These are phyloP conservation scores for Pelecanus crispus DNA, from an alignment of 2,113 vertebrate species.

Conservation along the genomic window DNA sequence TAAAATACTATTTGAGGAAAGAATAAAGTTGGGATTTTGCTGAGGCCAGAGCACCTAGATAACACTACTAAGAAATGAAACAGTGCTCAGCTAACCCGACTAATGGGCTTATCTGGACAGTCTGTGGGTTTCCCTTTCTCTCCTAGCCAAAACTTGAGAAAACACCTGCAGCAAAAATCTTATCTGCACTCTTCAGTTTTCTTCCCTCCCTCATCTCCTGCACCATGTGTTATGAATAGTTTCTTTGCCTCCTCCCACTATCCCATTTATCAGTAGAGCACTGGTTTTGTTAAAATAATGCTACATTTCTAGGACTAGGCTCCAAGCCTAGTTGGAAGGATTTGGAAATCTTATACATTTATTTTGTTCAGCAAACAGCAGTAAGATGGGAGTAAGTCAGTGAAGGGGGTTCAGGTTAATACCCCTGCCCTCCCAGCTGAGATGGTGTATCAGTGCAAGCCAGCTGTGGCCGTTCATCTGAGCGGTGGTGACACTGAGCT, in stretches of 20 bases:
- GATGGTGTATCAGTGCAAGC: accelerated
- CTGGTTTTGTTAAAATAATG: conserved; percentile 5
- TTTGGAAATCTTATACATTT: neutral
- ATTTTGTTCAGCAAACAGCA: neutral
- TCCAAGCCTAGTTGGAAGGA: neutral
- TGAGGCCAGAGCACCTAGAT: neutral
- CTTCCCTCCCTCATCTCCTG: neutral
- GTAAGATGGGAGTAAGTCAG: neutral
- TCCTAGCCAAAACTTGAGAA: conserved; percentile 6
- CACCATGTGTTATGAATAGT: neutral
- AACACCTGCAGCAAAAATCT: conserved; percentile 36
- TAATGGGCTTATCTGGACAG: conserved; percentile 25
- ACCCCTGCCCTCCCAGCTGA: neutral
- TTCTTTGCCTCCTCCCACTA: neutral
- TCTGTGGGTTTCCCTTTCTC: conserved; percentile 16
- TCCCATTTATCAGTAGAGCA: neutral
- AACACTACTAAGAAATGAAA: neutral
- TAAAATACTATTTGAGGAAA: conserved; percentile 2
- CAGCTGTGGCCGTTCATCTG: neutral
- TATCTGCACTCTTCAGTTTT: conserved; percentile 21
- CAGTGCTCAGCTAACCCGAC: neutral
- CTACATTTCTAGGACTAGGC: neutral
- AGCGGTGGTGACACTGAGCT: neutral
- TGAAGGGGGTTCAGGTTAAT: neutral
- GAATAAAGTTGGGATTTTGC: neutral